Base-by-base conservation (phyloP, 92 coral and sea anemone genomes). In the Isaurus tuberculatus region DNA sequence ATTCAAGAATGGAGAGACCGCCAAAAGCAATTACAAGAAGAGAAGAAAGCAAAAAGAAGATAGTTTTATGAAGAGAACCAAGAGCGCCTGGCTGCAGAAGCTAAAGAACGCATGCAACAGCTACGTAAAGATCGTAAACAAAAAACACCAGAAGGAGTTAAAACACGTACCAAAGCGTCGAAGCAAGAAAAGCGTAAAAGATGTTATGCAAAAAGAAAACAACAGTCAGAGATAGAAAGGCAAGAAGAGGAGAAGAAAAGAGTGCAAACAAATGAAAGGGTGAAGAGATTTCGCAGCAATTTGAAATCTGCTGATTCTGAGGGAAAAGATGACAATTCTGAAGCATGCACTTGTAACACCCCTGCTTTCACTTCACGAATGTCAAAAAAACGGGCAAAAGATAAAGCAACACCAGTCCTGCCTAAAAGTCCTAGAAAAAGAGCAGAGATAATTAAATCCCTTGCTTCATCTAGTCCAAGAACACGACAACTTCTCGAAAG, bases 391-490 rank as follows among this genome's bases (percentile, higher is more conserved):
- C 69, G 30, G 69, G 69, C 69, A 64, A 64, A 26, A 14, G 69
- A 64, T 17, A 64, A 64, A 64, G 69, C 25, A 6, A 64, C 69
- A 64, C 37, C 36, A 64, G 10, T 6, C 69, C 69, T 64, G 32
- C 69, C 69, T 10, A 64, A 64, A 64, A 64, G 69, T 17, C 69
- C 69, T 2, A 64, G 69, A 64, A 64, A 64, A 64, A 1, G 33
- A 64, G 69, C 69, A 64, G 69, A 64, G 16, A 64, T 64, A 64
- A 64, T 64, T 64, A 33, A 1, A 64, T 1, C 69, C 69, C 69
- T 64, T 2, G 69, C 69, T 23, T 64, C 69, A 64, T 64, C 69
- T 6, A 74, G 81, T 51, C 81, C 81, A 23, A 74, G 81, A 40
- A 74, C 81, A n/a, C 32, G 69, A 64, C 9, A 33, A 64, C 69